phyloP scores from a whole-genome alignment of 1,140 invertebrate species.

The Apis florea region DNA sequence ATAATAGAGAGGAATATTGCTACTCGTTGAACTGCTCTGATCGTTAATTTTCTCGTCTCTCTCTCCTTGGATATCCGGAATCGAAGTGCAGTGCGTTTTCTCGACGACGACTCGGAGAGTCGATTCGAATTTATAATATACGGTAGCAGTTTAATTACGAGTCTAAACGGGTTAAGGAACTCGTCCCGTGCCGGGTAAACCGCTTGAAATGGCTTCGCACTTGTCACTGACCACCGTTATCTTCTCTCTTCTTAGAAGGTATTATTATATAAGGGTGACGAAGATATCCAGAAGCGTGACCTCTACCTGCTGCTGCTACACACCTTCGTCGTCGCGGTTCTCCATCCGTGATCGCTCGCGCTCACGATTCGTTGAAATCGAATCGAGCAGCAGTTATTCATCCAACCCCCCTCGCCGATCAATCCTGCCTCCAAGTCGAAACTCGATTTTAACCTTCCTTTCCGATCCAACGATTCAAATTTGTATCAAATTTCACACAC shows the following conservation, averaged over 20 bases:
- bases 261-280: slow-evolving; percentile 62
- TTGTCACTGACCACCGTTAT: slow-evolving; percentile 70
- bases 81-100: slow-evolving; percentile 43
- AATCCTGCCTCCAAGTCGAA: not conserved
- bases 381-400: slow-evolving; percentile 37
- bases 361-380: slow-evolving; percentile 75
- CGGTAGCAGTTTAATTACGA: slow-evolving; percentile 27
- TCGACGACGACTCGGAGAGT: too few species aligned
- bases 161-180: slow-evolving; percentile 42
- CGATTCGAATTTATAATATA: too few species aligned
- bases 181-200: slow-evolving; percentile 35
- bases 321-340: slow-evolving; percentile 43
- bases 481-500: too few species aligned
- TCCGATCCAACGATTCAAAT: not conserved
- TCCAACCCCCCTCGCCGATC: not conserved
- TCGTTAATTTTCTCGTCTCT: too few species aligned
- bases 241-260: slow-evolving; percentile 70
- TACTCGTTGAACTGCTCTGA: too few species aligned
- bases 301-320: slow-evolving; percentile 55
- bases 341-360: slow-evolving; percentile 66
- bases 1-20: too few species aligned
- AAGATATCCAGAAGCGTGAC: slow-evolving; percentile 67
- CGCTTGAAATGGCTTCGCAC: slow-evolving; percentile 69
- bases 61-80: too few species aligned
- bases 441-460: not conserved